Base-by-base conservation (phyloP, 1,140 invertebrate species). In the Carcinoscorpius rotundicauda region DNA sequence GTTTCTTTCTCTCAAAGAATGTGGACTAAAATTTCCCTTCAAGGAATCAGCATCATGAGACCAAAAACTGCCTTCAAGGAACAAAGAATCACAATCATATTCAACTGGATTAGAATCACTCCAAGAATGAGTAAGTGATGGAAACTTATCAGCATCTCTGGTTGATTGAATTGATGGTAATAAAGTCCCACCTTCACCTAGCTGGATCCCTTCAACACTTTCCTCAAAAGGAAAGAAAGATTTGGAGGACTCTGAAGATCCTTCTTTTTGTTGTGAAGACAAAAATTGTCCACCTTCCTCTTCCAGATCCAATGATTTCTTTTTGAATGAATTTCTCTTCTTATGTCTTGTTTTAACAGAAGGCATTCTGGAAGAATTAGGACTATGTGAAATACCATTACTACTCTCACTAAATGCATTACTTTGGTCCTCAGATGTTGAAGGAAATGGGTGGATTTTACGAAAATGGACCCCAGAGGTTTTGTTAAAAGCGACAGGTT, bases 1-100 rank as follows among this genome's bases (percentile, higher is more conserved):
- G 10, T 49, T 10, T 48, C 59, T 48, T 60, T 60, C 59, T 5
- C 49, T 4, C 10, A 60, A 49, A 50, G 59, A 60, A 11, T 9
- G 3, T 5, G 59, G 59, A 60, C 59, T 60, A 60, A 60, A 60
- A 50, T 60, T 60, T 48, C n/a, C 59, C 49, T 49, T 60, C 49
- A 60, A 49, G 4, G 59, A 60, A 48, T 10, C 49, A 50, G 59
- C 49, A 10, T 60, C 59, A 48, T 60, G 59, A 48, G 29, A 60
- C 49, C 49, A 10, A 4, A 60, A 5, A 60, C 59, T 60, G n/a
- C 49, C 59, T 10, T 48, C 49, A 60, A 49, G 10, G 10, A 49
- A 49, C 3, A 50, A 60, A 49, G 29, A 49, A 49, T 60, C 59
- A 50, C 29, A 60, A 49, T 5, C 49, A 55, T 55, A 1, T 55